Base-by-base conservation (phyloP, 2,797 vertebrate species). In the Pseudochirops cupreus region DNA sequence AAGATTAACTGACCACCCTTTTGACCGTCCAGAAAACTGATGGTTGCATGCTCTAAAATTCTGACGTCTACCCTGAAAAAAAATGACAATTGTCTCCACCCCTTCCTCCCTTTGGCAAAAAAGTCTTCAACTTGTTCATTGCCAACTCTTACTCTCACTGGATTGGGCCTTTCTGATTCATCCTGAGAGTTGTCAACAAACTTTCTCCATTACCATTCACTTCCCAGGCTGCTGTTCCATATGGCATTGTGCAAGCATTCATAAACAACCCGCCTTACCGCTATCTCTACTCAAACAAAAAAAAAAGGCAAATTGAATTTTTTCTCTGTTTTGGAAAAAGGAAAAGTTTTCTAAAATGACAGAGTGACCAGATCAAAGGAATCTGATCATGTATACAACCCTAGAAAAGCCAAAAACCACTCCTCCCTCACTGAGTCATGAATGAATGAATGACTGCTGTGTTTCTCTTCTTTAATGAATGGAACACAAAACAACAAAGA, bases 351-450 rank as follows among this genome's bases (percentile, higher is more conserved):
- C 95, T 91, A 95, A 96, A 97, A 97, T 96, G 95, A 96, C 93
- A 97, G 56, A 96, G 92, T 96, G 91, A 90, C 59, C 94, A 96
- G 95, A 97, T 97, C 97, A 97, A 97, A 98, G 93, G 87, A 29
- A 4, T 26, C 54, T 54, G 90, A 89, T 94, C 21, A 2, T 92
- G 91, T 96, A 92, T 93, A 96, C 95, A 96, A 94, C n/a, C 62
- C 91, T 87, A 46, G 92, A 90, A 93, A 97, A 92, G 58, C 92
- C 95, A 90, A n/a, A 93, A 56, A 55, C 55, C 21, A 92, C 91
- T 58, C 90, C 54, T 95, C 53, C 10, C 53, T 97, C 97, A 97
- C 90, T 95, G 96, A 97, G 31, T 57, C 90, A 94, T 56, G 93
- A 90, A 94, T 96, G 96, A 97, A 96, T 95, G 95, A 95, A 93